phyloP scores from a whole-genome alignment of 2,888 invertebrate genomes.

The Drosophila cognata region DNA sequence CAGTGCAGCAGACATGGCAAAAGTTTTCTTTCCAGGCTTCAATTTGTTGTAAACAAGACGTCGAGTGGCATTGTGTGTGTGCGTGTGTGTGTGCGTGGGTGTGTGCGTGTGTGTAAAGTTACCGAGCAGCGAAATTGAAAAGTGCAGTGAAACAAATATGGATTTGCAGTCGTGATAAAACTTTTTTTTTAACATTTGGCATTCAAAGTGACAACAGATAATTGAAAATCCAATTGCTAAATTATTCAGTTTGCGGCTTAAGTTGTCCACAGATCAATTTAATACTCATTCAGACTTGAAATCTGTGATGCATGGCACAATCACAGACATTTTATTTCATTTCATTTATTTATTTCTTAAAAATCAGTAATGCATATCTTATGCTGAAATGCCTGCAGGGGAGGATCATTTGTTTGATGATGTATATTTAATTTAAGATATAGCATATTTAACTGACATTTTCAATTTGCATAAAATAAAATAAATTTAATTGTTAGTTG shows the following conservation, averaged over 20 bases:
- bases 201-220: conserved; percentile 61
- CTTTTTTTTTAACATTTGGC: conserved; percentile 46
- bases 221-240: conserved; percentile 59
- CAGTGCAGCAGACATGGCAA: conserved; percentile 51
- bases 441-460: background rate
- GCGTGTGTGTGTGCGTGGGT: background rate
- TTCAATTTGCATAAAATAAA: background rate
- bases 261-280: conserved; percentile 6
- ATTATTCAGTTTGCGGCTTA: conserved; percentile 37
- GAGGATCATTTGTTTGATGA: background rate
- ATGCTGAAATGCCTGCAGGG: background rate
- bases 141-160: conserved; percentile 65
- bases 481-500: background rate
- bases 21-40: conserved; percentile 52
- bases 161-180: conserved; percentile 60
- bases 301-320: background rate
- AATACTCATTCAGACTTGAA: background rate
- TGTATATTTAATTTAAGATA: too few relatives aligned
- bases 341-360: background rate
- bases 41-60: conserved; percentile 64
- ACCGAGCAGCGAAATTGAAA: conserved; percentile 50
- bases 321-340: background rate
- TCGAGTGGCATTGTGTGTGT: conserved; percentile 12
- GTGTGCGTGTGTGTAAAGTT: conserved; percentile 15
- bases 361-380: background rate